Evolutionary conservation across 2,888 invertebrate species (phyloP).

Genomic region (Orthosia cruda): DNA sequence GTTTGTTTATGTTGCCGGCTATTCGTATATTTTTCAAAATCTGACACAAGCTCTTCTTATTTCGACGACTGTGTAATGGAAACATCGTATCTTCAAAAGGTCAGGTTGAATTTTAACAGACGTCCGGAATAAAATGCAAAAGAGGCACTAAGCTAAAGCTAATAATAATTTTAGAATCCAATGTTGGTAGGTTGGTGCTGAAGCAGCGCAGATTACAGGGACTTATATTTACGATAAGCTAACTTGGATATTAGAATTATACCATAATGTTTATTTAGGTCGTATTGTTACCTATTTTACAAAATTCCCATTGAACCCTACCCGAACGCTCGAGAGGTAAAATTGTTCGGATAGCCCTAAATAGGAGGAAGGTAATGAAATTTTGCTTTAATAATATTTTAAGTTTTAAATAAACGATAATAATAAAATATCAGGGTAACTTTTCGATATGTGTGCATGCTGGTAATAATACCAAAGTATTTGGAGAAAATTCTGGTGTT

Average conservation of each 20-base stretch:
- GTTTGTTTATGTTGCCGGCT: not conserved
- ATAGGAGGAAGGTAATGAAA: conserved; percentile 39
- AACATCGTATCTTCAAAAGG: not conserved
- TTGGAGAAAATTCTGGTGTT: conserved; percentile 1
- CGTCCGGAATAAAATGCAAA: conserved; percentile 44
- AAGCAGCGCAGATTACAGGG: conserved; percentile 65
- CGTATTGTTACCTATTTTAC: conserved; percentile 59
- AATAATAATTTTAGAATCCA: conserved; percentile 57
- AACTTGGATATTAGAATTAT: conserved; percentile 65
- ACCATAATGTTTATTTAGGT: conserved; percentile 68
- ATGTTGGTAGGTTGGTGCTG: conserved; percentile 60
- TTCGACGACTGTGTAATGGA: not conserved
- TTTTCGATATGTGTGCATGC: conserved; percentile 20
- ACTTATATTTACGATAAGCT: conserved; percentile 66
- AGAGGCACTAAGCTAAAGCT: conserved; percentile 45
- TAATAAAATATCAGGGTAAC: conserved; percentile 47
- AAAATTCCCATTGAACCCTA: conserved; percentile 59
- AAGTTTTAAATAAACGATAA: conserved; percentile 45
- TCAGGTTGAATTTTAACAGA: conserved; percentile 22
- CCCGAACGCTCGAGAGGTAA: conserved; percentile 42
- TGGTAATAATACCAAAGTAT: conserved; percentile 13
- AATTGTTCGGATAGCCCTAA: conserved; percentile 43
- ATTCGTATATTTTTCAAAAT: not conserved
- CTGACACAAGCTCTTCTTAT: no score
- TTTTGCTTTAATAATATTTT: conserved; percentile 49